Evolutionary conservation across 2,113 vertebrate species (phyloP).

Genomic region (Nestor notabilis): DNA sequence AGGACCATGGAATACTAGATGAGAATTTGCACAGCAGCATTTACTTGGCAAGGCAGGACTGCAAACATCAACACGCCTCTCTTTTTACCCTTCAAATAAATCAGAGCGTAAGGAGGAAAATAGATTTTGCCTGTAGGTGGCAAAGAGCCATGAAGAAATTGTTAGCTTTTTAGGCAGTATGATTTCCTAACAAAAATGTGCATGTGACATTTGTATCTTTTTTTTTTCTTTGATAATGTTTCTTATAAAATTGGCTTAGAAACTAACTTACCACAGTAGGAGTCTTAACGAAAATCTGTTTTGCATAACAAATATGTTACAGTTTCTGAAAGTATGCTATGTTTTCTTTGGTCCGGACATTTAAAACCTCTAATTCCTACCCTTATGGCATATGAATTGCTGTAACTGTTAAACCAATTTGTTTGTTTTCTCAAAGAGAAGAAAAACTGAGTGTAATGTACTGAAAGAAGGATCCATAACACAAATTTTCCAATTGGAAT

Average conservation of each 20-base stretch:
- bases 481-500: slow-evolving; percentile 25
- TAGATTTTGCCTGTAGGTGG: background rate
- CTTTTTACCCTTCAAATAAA: background rate
- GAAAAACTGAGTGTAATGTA: background rate
- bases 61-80: background rate
- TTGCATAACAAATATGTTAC: background rate
- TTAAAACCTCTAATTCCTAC: slow-evolving; percentile 28
- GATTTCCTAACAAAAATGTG: background rate
- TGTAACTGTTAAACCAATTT: slow-evolving; percentile 38
- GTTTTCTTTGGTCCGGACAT: background rate
- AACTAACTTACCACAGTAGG: background rate
- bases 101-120: background rate
- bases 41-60: background rate
- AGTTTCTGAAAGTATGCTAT: background rate
- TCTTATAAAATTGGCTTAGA: background rate
- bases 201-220: background rate
- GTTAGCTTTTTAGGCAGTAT: background rate
- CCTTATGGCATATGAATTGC: background rate
- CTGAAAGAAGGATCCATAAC: background rate
- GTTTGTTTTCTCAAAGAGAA: slow-evolving; percentile 42
- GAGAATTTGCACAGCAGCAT: background rate
- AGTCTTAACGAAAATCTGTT: background rate
- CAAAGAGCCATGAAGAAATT: background rate
- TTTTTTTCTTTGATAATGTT: background rate
- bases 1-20: background rate